Conservation (phyloP, 2,888 invertebrate genomes). For the Augochlorella aurata region DNA sequence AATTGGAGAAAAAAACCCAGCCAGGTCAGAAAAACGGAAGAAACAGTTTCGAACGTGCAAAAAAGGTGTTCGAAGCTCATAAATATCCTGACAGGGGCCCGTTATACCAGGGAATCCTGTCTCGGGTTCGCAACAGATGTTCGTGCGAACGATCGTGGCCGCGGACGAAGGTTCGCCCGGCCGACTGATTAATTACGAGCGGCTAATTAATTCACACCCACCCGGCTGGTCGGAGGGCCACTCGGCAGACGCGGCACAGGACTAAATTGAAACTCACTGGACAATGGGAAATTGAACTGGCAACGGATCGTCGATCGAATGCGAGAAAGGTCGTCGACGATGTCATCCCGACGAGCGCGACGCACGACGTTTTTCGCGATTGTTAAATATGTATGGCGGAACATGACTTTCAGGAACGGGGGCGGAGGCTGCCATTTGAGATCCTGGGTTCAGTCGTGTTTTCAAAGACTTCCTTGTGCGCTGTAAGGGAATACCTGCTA, state of each 20-base stretch:
- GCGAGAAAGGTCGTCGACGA: slow-evolving; percentile 1
- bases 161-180: neutral
- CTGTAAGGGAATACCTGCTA: too few relatives aligned
- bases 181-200: neutral
- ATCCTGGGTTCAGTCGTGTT: too few relatives aligned
- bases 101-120: neutral
- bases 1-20: too few relatives aligned
- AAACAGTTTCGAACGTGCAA: neutral
- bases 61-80: neutral
- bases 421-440: too few relatives aligned
- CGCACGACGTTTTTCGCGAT: neutral
- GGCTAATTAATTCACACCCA: slow-evolving; percentile 8
- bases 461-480: too few relatives aligned
- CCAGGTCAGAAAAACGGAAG: neutral
- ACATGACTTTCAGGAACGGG: too few relatives aligned
- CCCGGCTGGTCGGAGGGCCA: neutral
- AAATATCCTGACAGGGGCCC: neutral
- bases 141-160: neutral
- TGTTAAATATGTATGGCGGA: too few relatives aligned
- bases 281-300: neutral
- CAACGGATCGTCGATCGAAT: neutral
- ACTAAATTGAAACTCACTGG: neutral
- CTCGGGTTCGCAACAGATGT: neutral
- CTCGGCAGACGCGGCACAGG: neutral
- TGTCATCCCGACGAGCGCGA: too few relatives aligned